Evolutionary conservation across 2,888 invertebrate genomes (phyloP).

Genomic region (Embidobia sp.): DNA sequence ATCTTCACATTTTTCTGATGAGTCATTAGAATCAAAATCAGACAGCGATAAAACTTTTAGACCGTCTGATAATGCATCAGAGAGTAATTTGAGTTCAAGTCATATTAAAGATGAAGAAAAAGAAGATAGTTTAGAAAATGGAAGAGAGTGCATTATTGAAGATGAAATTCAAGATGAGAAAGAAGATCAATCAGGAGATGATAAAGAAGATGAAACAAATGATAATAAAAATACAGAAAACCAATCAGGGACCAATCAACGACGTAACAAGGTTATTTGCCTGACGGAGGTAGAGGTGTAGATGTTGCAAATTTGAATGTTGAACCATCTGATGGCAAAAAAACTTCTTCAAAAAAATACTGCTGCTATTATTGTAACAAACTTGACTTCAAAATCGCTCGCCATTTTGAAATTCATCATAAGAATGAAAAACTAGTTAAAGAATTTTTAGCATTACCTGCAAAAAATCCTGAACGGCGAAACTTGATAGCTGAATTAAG

Average conservation of each 20-base stretch:
- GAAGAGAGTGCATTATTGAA: too few relatives aligned
- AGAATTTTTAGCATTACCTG: not conserved
- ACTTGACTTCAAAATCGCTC: not conserved
- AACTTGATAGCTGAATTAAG: not conserved
- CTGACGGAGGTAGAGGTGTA: not conserved
- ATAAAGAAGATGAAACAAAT: not conserved
- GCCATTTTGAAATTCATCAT: not conserved
- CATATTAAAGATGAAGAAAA: too few relatives aligned
- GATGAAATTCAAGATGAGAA: not conserved
- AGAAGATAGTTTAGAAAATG: too few relatives aligned
- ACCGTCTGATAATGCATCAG: too few relatives aligned
- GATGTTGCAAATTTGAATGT: not conserved
- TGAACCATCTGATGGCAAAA: not conserved
- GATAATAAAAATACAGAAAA: not conserved
- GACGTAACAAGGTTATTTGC: not conserved
- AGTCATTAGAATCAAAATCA: not conserved
- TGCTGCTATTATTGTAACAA: conserved; percentile 3
- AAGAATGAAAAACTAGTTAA: not conserved
- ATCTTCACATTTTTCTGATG: too few relatives aligned
- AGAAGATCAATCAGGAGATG: not conserved
- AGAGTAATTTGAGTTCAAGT: too few relatives aligned
- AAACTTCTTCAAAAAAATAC: not conserved
- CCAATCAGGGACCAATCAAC: too few relatives aligned
- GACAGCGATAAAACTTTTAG: too few relatives aligned
- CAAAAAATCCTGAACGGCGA: not conserved